Conservation (phyloP, 2,888 invertebrate genomes). For the Caenorhabditis wallacei region DNA sequence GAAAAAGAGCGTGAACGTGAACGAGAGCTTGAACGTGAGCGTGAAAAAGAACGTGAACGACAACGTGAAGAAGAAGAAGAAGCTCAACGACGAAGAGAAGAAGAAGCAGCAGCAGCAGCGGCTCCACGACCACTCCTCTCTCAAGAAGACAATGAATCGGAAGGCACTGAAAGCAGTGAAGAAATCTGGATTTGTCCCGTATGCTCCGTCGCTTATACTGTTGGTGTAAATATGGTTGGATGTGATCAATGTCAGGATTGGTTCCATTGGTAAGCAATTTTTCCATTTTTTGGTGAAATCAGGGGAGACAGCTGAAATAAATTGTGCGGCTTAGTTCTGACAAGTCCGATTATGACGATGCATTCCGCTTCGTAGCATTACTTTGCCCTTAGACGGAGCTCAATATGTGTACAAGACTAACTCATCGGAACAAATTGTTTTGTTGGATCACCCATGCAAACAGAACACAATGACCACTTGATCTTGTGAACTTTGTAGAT, state of each 20-base stretch:
- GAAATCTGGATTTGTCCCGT: conserved; percentile 82
- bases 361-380: not conserved
- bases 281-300: not conserved
- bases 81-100: conserved; percentile 40
- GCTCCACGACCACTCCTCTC: conserved; percentile 18
- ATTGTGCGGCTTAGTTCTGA: not conserved
- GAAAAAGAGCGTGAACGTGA: conserved; percentile 50
- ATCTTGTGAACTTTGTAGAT: not conserved
- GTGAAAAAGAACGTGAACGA: conserved; percentile 45
- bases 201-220: conserved; percentile 81
- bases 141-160: conserved; percentile 42
- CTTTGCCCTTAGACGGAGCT: no score
- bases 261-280: conserved; percentile 80
- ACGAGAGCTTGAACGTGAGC: conserved; percentile 41
- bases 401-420: no score
- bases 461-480: not conserved
- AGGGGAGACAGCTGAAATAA: not conserved
- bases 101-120: conserved; percentile 4
- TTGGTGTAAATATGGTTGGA: conserved; percentile 80
- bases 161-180: conserved; percentile 30
- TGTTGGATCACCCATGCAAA: not conserved
- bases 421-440: not conserved
- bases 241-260: conserved; percentile 81
- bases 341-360: not conserved
- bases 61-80: conserved; percentile 42